These are phyloP conservation scores for Propithecus coquereli DNA, from an alignment of 2,113 vertebrate genomes.

Conservation along the genomic window DNA sequence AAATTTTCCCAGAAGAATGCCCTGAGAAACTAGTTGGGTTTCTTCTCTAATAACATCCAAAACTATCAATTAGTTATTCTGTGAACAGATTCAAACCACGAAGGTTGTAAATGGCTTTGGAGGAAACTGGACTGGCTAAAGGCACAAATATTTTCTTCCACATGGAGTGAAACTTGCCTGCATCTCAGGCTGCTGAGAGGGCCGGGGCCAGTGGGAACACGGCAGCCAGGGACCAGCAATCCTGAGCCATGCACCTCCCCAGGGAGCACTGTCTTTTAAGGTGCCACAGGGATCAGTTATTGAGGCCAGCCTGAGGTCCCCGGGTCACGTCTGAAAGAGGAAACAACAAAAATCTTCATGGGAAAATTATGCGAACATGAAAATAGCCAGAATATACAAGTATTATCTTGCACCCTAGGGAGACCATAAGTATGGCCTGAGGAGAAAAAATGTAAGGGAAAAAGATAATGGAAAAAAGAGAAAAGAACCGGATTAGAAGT, in stretches of 20 bases:
- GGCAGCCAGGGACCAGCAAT: neutral
- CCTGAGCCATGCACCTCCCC: neutral
- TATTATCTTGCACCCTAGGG: slow-evolving; percentile 51
- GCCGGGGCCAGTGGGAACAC: neutral
- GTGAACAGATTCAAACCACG: neutral
- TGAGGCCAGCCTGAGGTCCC: slow-evolving; percentile 17
- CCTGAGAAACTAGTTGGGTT: slow-evolving; percentile 30
- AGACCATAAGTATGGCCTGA: slow-evolving; percentile 19
- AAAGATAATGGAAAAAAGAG: neutral
- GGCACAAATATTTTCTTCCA: neutral
- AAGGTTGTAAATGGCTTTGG: neutral
- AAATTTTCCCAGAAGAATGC: neutral
- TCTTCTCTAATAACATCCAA: neutral
- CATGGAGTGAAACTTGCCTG: neutral
- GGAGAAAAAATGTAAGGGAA: neutral
- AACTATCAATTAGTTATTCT: slow-evolving; percentile 2
- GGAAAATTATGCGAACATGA: slow-evolving; percentile 42
- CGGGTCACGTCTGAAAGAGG: slow-evolving; percentile 50
- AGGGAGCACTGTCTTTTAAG: slow-evolving; percentile 48
- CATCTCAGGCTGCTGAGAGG: neutral
- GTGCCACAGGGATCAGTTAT: slow-evolving; percentile 39
- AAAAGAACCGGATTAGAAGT: neutral
- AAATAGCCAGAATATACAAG: slow-evolving; percentile 35
- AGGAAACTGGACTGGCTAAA: neutral
- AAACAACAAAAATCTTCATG: slow-evolving; percentile 65